phyloP scores from a whole-genome alignment of 2,888 invertebrate species.

The Agriotes lineatus region DNA sequence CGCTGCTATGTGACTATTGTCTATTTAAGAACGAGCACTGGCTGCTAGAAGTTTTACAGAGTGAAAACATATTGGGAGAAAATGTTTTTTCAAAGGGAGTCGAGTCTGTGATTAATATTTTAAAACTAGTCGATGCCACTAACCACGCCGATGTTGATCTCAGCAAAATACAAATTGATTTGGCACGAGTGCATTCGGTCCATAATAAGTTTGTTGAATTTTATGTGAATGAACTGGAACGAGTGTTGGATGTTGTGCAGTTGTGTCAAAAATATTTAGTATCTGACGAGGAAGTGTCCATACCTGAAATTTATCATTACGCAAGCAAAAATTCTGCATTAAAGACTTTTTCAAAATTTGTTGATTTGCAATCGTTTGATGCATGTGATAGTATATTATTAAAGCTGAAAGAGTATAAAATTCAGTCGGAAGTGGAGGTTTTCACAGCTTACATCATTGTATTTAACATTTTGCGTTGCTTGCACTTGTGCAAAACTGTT shows the following conservation, averaged over 20 bases:
- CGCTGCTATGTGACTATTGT: constrained; percentile 58
- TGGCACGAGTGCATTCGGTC: neutral
- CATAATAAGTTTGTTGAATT: constrained; percentile 25
- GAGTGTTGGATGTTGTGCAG: constrained; percentile 52
- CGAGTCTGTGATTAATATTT: constrained; percentile 43
- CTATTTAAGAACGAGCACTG: constrained; percentile 60
- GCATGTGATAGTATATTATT: constrained; percentile 47
- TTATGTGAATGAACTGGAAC: constrained; percentile 26
- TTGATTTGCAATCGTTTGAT: constrained; percentile 47
- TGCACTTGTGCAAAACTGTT: constrained; percentile 55
- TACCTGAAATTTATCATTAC: constrained; percentile 47
- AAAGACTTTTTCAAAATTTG: constrained; percentile 52
- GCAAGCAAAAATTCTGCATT: constrained; percentile 50
- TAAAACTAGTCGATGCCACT: constrained; percentile 55
- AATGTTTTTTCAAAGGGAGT: constrained; percentile 39
- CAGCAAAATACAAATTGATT: constrained; percentile 28
- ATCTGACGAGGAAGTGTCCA: constrained; percentile 38
- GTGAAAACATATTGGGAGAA: constrained; percentile 42
- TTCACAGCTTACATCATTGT: constrained; percentile 70
- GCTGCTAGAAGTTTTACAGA: constrained; percentile 57
- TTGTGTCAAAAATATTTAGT: constrained; percentile 52
- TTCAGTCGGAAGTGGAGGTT: constrained; percentile 57
- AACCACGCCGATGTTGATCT: constrained; percentile 51
- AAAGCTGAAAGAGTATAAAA: constrained; percentile 48
- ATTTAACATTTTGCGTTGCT: constrained; percentile 68